phyloP scores from a whole-genome alignment of 2,797 vertebrate species.

The Alfaro cultratus region DNA sequence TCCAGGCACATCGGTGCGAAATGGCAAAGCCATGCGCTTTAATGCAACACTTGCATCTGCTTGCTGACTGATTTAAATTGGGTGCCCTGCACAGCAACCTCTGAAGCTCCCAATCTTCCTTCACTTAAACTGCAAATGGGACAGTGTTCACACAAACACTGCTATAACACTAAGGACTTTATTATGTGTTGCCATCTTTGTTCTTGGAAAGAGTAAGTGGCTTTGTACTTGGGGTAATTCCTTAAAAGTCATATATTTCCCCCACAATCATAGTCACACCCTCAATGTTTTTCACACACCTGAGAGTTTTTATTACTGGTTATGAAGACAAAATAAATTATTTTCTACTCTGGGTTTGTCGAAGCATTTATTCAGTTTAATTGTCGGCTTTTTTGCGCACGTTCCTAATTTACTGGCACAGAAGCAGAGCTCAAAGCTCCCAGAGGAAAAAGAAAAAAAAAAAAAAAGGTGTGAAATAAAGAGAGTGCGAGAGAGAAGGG shows the following conservation, averaged over 20 bases:
- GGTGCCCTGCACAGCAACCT: constrained; percentile 76
- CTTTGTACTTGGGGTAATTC: background rate
- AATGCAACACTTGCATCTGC: constrained; percentile 60
- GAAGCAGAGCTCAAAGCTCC: constrained; percentile 32
- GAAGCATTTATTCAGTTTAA: constrained; percentile 36
- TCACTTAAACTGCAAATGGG: constrained; percentile 49
- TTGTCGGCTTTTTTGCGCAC: constrained; percentile 36
- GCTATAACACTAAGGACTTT: constrained; percentile 18
- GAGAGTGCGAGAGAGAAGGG: constrained; percentile 11
- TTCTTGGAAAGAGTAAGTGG: background rate
- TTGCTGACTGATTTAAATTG: constrained; percentile 80
- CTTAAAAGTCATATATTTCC: background rate
- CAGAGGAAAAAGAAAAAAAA: constrained; percentile 20
- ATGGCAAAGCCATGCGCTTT: constrained; percentile 51
- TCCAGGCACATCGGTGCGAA: constrained; percentile 42
- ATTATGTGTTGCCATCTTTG: constrained; percentile 26
- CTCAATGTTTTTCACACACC: background rate
- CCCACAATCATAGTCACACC: background rate
- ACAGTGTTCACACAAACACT: constrained; percentile 24
- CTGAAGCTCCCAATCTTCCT: constrained; percentile 60
- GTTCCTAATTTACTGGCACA: constrained; percentile 37
- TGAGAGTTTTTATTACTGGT: background rate
- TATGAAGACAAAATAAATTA: constrained; percentile 15
- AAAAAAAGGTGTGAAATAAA: constrained; percentile 40
- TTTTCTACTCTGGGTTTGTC: constrained; percentile 35